Conservation (phyloP, 2,888 invertebrate species). For the Erannis defoliaria region DNA sequence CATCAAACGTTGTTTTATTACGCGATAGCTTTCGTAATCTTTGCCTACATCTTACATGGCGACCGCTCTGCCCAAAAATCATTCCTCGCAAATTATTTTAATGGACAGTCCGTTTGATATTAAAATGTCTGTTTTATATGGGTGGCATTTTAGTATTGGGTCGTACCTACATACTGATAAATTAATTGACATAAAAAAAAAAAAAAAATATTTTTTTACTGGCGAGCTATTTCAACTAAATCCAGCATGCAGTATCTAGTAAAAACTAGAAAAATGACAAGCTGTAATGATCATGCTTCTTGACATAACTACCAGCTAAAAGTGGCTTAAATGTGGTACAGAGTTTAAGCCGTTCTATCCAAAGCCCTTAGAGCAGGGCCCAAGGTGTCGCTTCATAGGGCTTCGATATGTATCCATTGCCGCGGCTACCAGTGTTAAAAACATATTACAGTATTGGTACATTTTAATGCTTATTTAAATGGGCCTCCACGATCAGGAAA, state of each 20-base stretch:
- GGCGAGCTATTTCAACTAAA: not conserved
- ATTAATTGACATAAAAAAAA: no score
- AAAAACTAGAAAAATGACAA: constrained; percentile 58
- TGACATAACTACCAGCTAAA: constrained; percentile 60
- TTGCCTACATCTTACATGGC: no score
- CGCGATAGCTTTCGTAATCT: no score
- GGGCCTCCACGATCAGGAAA: not conserved
- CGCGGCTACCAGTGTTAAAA: constrained; percentile 45
- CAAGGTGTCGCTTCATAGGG: constrained; percentile 56
- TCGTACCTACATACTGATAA: no score
- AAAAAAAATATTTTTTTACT: no score
- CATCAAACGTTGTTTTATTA: no score
- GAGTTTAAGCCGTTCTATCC: constrained; percentile 61
- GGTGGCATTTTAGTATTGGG: not conserved
- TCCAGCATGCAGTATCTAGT: not conserved
- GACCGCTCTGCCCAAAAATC: no score
- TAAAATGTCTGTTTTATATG: not conserved
- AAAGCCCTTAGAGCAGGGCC: constrained; percentile 76
- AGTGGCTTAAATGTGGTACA: constrained; percentile 74
- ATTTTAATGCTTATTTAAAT: constrained; percentile 3
- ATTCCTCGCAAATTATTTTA: not conserved
- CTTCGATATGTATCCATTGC: constrained; percentile 58
- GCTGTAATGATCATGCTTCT: constrained; percentile 69
- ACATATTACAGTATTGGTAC: constrained; percentile 39
- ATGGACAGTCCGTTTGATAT: not conserved